Evolutionary conservation across 2,888 invertebrate genomes (phyloP), one percentile per base, ranked within the genome.

Genomic region (Allacma fusca): DNA sequence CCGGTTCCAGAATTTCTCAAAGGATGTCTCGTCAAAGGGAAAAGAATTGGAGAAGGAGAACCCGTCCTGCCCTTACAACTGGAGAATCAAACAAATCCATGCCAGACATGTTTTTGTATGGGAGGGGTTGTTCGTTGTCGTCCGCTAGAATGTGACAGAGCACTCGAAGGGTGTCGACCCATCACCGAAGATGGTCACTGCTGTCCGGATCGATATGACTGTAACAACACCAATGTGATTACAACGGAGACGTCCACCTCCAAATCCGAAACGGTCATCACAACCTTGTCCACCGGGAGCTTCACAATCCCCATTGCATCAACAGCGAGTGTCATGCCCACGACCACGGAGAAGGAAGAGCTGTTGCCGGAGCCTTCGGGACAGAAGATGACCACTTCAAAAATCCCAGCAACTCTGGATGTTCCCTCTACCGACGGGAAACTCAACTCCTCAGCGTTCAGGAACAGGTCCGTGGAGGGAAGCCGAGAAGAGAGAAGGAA

Each of bases 181-280:
- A 90, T 94, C 71, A 90, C 93, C 74, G 91, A 91, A 71, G 89
- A 90, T 57, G 94, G 93, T 0, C 92, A 94, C 85, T 95, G 95
- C 87, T 95, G 95, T 85, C 93, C 95, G 16, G 91, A 93, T 71
- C 93, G 93, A 85, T 95, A 94, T 86, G 91, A 92, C 84, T 95
- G 94, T 75, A 69, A 57, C 2, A 26, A 28, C n/a, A 26, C 12
- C 26, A 65, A 65, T 24, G 26, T 12, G 19, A 26, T 65, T 28
- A 23, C 50, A 5, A 50, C 50, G 19, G 50, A 50, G 19, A 50
- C 13, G 9, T 65, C 65, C 26, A 65, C 26, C 7, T 65, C 65
- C 12, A 65, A 65, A 28, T 65, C 65, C 19, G 19, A 50, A 16
- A 12, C 65, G 24, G 65, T 65, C 65, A 28, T 4, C 5, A 65